These are phyloP conservation scores for Cettia cetti DNA, from an alignment of 2,113 vertebrate species.

Conservation along the genomic window DNA sequence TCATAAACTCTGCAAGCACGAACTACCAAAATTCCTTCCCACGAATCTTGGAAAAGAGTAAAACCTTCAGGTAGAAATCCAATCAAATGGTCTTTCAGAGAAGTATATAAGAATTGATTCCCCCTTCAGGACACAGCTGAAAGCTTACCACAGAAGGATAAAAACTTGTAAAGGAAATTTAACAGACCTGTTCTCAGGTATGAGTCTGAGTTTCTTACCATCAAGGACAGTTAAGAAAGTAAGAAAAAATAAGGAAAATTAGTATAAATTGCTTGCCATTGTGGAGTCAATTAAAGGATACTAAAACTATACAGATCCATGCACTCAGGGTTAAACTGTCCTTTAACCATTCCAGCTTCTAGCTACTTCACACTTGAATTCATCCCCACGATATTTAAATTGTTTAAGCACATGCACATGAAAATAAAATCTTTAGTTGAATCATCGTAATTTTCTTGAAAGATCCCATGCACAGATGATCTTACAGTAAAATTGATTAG, in stretches of 20 bases:
- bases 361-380: not conserved
- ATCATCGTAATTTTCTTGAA: not conserved
- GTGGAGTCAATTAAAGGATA: not conserved
- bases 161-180: not conserved
- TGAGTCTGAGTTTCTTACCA: not conserved
- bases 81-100: not conserved
- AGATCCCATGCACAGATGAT: not conserved
- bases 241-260: not conserved
- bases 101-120: not conserved
- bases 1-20: not conserved
- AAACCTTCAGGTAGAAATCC: not conserved
- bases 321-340: not conserved
- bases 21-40: not conserved
- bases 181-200: not conserved
- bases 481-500: not conserved
- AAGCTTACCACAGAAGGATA: not conserved
- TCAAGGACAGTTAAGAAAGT: not conserved
- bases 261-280: not conserved
- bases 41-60: not conserved
- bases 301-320: not conserved
- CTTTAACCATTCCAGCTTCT: not conserved
- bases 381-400: not conserved
- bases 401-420: not conserved
- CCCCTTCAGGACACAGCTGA: not conserved
- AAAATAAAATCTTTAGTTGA: not conserved